Conservation (phyloP, 2,113 vertebrate species). For the Strix uralensis region DNA sequence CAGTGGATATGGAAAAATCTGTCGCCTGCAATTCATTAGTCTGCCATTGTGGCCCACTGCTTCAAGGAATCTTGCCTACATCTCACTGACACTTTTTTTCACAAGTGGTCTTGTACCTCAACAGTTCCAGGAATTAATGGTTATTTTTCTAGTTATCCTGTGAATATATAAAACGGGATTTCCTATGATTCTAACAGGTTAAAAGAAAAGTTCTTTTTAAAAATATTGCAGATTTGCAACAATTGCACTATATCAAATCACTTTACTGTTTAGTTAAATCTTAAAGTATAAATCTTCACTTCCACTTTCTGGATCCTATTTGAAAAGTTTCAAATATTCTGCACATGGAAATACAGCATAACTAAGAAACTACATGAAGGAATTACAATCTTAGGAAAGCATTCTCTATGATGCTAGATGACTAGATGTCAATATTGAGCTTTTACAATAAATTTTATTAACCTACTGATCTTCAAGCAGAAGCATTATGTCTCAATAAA, state of each 20-base stretch:
- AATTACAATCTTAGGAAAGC: not conserved
- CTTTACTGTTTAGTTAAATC: not conserved
- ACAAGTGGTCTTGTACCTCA: not conserved
- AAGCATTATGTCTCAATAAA: not conserved
- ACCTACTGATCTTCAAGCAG: not conserved
- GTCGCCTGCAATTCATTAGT: not conserved
- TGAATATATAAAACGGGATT: not conserved
- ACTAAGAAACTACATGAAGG: not conserved
- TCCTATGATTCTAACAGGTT: not conserved
- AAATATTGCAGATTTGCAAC: not conserved
- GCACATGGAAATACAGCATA: not conserved
- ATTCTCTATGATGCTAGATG: not conserved
- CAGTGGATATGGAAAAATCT: not conserved
- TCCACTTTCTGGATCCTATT: not conserved
- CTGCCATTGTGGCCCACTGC: not conserved
- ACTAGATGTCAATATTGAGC: not conserved
- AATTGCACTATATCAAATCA: not conserved
- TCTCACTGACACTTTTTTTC: not conserved
- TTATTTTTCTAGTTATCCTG: not conserved
- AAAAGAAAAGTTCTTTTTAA: not conserved
- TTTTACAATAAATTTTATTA: not conserved
- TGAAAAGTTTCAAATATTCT: not conserved
- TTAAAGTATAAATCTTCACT: not conserved
- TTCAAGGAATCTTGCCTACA: not conserved
- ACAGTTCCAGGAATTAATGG: not conserved